Percentiles rank a stretch among this genome's conserved stretches.
Conservation (phyloP, 1,140 invertebrate genomes). For the Varroa destructor region DNA sequence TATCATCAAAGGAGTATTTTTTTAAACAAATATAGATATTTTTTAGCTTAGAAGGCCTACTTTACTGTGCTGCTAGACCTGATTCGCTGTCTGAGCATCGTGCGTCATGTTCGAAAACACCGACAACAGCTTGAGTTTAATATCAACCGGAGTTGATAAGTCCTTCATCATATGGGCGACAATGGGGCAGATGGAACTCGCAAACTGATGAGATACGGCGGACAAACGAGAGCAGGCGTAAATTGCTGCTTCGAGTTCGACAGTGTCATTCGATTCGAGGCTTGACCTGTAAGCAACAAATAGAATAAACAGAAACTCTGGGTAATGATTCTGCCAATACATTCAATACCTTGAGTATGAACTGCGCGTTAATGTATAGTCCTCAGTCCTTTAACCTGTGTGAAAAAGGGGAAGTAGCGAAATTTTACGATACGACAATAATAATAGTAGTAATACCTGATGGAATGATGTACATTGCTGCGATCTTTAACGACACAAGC, state of each 20-base stretch:
- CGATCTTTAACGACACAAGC: constrained; percentile 81
- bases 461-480: constrained; percentile 87
- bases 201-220: constrained; percentile 77
- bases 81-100: constrained; percentile 63
- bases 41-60: neutral
- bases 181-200: constrained; percentile 88
- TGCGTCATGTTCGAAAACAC: constrained; percentile 89
- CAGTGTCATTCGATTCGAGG: constrained; percentile 81
- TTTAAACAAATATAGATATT: no score
- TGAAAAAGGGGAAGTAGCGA: no score
- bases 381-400: no score
- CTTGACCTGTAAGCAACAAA: constrained; percentile 41
- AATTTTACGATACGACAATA: no score
- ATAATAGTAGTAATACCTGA: constrained; percentile 47
- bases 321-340: neutral
- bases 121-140: constrained; percentile 76
- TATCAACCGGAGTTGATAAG: constrained; percentile 72
- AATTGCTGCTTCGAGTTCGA: constrained; percentile 89
- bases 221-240: constrained; percentile 58
- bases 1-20: no score
- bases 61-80: constrained; percentile 48
- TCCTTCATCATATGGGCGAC: constrained; percentile 88
- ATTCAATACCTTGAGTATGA: neutral
- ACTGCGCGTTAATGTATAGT: neutral
- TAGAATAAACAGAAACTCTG: neutral